These are phyloP conservation scores for Cavia aperea DNA, from an alignment of 2,113 vertebrate genomes.

Conservation along the genomic window DNA sequence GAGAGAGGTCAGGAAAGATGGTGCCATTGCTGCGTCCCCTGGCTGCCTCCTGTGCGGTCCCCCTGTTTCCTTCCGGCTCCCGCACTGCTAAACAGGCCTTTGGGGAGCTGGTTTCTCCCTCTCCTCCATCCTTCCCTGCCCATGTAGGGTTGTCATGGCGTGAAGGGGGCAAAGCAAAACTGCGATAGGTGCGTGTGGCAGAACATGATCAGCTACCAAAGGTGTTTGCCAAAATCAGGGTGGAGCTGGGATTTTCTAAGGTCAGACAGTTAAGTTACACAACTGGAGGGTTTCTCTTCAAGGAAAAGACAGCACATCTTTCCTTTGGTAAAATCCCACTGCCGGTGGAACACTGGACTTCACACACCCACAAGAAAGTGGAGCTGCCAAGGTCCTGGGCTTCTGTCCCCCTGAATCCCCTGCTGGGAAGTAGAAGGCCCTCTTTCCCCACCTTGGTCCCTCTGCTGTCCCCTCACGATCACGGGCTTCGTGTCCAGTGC, in stretches of 20 bases:
- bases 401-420: no score
- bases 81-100: neutral
- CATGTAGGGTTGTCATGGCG: neutral
- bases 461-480: rapidly evolving
- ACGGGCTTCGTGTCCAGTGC: rapidly evolving
- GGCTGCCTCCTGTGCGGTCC: rapidly evolving
- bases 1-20: neutral
- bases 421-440: neutral
- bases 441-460: rapidly evolving
- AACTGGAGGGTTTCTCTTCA: neutral
- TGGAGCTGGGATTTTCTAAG: rapidly evolving
- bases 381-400: neutral
- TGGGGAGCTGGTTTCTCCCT: neutral
- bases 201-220: neutral
- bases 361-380: neutral
- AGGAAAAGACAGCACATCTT: neutral
- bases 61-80: neutral
- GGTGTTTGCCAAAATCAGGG: neutral
- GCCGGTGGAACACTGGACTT: neutral
- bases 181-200: rapidly evolving
- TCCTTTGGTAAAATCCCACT: neutral
- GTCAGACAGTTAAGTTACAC: no score
- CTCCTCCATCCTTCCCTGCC: neutral
- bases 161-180: neutral
- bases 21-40: neutral